Conservation (phyloP, 1,140 invertebrate genomes). For the Drosophila kikkawai region DNA sequence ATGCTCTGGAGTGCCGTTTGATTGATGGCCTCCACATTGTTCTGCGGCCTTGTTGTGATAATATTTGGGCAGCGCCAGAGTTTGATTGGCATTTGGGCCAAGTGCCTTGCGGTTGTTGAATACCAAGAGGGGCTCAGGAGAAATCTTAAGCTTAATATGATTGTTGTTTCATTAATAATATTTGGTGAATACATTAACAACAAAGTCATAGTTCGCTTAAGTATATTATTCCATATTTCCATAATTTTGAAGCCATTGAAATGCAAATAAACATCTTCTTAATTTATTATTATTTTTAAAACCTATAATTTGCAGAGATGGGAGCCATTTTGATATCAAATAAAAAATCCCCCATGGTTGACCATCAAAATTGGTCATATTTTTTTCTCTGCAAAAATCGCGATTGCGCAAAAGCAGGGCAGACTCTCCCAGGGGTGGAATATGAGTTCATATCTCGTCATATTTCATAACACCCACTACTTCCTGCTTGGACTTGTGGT, state of each 20-base stretch:
- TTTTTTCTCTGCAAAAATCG: constrained; percentile 10
- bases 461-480: constrained; percentile 68
- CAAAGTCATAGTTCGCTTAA: not conserved
- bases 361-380: not conserved
- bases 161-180: not conserved
- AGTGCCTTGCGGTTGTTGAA: constrained; percentile 24
- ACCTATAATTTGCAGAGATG: not conserved
- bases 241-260: not conserved
- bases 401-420: constrained; percentile 59
- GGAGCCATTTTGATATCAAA: constrained; percentile 5
- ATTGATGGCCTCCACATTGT: constrained; percentile 64
- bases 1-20: constrained; percentile 49
- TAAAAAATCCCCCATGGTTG: not conserved
- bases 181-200: not conserved
- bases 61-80: constrained; percentile 62
- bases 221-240: not conserved
- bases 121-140: not conserved
- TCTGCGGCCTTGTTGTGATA: constrained; percentile 71
- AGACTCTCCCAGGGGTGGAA: constrained; percentile 44
- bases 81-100: constrained; percentile 59
- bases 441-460: constrained; percentile 77
- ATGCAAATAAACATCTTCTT: rapidly evolving
- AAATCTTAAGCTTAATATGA: not conserved
- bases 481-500: constrained; percentile 12
- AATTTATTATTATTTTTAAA: not conserved